These are phyloP conservation scores for Formicarius rufipectus DNA, from an alignment of 2,113 vertebrate species.

Conservation along the genomic window DNA sequence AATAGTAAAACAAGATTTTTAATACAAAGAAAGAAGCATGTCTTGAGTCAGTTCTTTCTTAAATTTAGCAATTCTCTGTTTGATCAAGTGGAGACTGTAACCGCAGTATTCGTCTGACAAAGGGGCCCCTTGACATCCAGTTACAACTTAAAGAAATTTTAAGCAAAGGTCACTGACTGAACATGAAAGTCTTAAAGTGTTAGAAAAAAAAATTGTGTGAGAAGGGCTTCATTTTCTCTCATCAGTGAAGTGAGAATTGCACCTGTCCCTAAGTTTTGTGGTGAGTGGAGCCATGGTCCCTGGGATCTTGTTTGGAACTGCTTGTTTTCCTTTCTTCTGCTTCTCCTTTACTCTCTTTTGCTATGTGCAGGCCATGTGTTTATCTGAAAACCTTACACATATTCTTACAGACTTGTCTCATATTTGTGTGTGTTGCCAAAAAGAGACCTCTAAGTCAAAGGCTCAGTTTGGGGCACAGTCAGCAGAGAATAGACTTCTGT, in stretches of 20 bases:
- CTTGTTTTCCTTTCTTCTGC: not conserved
- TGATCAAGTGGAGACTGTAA: not conserved
- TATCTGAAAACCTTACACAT: not conserved
- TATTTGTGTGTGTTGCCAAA: not conserved
- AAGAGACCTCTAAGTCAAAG: not conserved
- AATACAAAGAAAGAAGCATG: accelerated
- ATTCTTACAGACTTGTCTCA: not conserved
- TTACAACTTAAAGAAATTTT: not conserved
- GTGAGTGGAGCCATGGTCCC: not conserved
- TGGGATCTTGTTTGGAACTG: not conserved
- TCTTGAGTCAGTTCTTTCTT: not conserved
- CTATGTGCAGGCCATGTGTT: not conserved
- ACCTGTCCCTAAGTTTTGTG: not conserved
- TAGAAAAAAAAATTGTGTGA: not conserved
- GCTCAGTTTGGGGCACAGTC: not conserved
- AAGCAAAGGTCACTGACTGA: not conserved
- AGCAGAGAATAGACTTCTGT: not conserved
- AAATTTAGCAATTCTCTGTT: not conserved
- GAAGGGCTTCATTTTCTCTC: not conserved
- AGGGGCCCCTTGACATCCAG: not conserved
- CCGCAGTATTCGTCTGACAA: not conserved
- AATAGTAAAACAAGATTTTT: not conserved
- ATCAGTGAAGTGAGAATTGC: not conserved
- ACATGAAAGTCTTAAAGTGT: not conserved
- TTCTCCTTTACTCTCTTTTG: not conserved